phyloP scores from a whole-genome alignment of 2,113 vertebrate genomes.

The Brachyhypopomus gauderio region DNA sequence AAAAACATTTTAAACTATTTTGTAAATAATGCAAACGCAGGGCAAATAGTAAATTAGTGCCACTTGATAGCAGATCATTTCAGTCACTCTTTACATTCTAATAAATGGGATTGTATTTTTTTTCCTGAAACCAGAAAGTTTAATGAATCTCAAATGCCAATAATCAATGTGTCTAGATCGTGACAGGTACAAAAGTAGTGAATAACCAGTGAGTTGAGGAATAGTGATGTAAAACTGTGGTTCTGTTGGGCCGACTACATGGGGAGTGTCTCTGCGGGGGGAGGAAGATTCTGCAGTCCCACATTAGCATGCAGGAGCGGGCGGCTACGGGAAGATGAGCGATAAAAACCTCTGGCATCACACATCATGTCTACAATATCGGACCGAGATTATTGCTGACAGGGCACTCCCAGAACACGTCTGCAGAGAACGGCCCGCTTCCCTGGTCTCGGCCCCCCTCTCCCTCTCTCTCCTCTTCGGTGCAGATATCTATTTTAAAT shows the following conservation, averaged over 20 bases:
- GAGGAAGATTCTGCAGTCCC: not conserved
- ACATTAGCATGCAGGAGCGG: conserved; percentile 4
- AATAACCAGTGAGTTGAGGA: not conserved
- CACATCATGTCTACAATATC: conserved; percentile 20
- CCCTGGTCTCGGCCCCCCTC: not conserved
- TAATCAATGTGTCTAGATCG: not conserved
- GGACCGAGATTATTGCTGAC: conserved; percentile 18
- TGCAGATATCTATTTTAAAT: conserved; percentile 23
- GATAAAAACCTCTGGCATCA: conserved; percentile 19
- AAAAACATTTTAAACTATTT: not conserved
- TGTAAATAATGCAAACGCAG: too few relatives aligned
- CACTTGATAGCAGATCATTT: too few relatives aligned
- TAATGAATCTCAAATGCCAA: not conserved
- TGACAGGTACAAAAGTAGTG: too few relatives aligned
- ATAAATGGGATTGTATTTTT: too few relatives aligned
- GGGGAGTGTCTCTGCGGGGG: not conserved
- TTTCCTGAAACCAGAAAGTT: not conserved
- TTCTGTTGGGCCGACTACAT: too few relatives aligned
- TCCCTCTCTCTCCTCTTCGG: not conserved
- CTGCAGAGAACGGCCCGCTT: not conserved
- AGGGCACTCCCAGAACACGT: conserved; percentile 20
- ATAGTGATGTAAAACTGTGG: not conserved
- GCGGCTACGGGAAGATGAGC: not conserved
- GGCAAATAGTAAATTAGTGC: too few relatives aligned
- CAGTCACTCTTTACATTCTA: too few relatives aligned